Evolutionary conservation across 2,888 invertebrate species (phyloP), one percentile per base, ranked within the genome.

Genomic region (Tenthredo amoena): DNA sequence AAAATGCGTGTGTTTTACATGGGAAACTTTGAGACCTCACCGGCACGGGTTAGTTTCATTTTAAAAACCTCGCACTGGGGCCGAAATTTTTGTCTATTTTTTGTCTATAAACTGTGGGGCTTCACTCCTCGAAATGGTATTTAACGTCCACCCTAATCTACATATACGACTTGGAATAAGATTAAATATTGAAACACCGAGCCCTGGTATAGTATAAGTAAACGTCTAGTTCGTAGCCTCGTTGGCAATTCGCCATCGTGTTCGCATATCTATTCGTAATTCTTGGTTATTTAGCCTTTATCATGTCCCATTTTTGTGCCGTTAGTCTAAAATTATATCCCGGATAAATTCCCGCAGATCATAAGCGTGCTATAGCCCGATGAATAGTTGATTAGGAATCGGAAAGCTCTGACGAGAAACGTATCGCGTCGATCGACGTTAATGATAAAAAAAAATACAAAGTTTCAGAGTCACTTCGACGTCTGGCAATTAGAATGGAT

Each of bases 241-340:
- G 18, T 62, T 81, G 81, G 81, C 58, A 81, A 12, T 58, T 40
- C 40, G 58, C 81, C 81, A 81, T 37, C 6, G 37, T 77, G 18
- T 4, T 21, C 2, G 58, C 5, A 40, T 62, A n/a, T 58, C 40
- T 81, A 62, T 81, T 62, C 50, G 58, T 81, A 81, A 81, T 81
- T 81, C 81, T 81, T 37, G 40, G 81, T 81, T 34, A 40, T 81
- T 81, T 62, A 12, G 68, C 31, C 21, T 62, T 21, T 81, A 62
- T 81, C 62, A 77, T 40, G 37, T 62, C 40, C 62, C 5, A 62
- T 81, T 62, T 81, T 79, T 76, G 5, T 50, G 0, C 5, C 1
- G 1, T 55, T 55, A 55, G 47, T 55, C 21, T 43, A 43, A 72
- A 72, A 72, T 40, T 43, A 43, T 15, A 47, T 47, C 47, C 47